Evolutionary conservation across 2,113 vertebrate genomes (phyloP), one percentile per base, ranked within the genome.

Genomic region (Deroptyus accipitrinus): DNA sequence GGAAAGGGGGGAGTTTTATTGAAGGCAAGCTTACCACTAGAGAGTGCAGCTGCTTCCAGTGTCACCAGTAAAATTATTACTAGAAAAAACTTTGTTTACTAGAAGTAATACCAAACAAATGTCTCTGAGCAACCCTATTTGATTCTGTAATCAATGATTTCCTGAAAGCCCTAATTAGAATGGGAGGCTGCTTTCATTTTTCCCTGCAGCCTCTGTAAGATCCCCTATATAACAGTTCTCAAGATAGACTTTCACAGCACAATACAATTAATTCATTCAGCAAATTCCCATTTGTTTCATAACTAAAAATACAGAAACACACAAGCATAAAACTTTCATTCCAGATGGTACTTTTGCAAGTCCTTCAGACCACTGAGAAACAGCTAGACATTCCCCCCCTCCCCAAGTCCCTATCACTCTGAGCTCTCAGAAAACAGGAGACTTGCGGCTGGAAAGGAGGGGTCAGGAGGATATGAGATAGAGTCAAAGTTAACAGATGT

Each of bases 401-500:
- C 49, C 16, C 20, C 48, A 72, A 85, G 88, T 82, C 89, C 78
- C 83, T 92, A 81, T 91, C 85, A 83, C 76, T 94, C 79, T 0
- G 17, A 92, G 78, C 83, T 83, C 94, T 83, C 89, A 74, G 93
- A 94, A 94, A 96, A 91, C 55, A 70, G 89, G 75, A 91, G 95
- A 88, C 91, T 87, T 79, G 88, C 42, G 69, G 72, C 78, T 88
- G 70, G 35, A 73, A 83, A 95, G 88, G 80, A 95, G 77, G 49
- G 88, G 83, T 91, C 88, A 74, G 77, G 66, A 94, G 84, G 81
- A 76, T 79, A 49, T 49, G 67, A 88, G 94, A 95, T 86, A 86
- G 76, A 94, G 94, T 93, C 94, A 92, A 95, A 94, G 81, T 87
- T 95, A 96, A 96, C 94, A 96, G 93, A 95, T 92, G 91, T 89